These are phyloP conservation scores for Caracal caracal DNA, from an alignment of 2,113 vertebrate genomes.

Conservation along the genomic window DNA sequence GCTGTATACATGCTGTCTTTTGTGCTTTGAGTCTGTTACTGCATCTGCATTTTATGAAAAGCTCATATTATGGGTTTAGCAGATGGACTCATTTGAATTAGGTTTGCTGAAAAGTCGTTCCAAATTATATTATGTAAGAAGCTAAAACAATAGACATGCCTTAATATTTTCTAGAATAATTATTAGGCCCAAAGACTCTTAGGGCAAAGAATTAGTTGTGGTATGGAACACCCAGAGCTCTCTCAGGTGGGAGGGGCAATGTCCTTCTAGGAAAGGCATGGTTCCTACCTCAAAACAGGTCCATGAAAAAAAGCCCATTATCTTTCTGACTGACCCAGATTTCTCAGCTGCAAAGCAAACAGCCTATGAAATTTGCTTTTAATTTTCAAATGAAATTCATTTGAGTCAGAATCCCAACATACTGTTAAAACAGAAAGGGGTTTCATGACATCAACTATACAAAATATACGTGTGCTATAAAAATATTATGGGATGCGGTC, in stretches of 20 bases:
- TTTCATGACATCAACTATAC: not conserved
- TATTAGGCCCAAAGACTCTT: not conserved
- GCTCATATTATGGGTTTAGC: constrained; percentile 72
- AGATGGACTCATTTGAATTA: constrained; percentile 79
- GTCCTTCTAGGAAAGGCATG: not conserved
- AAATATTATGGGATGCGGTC: not conserved
- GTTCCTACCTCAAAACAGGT: not conserved
- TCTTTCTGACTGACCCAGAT: constrained; percentile 37
- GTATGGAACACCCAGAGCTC: not conserved
- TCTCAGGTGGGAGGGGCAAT: not conserved
- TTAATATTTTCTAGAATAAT: constrained; percentile 25
- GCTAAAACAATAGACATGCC: not conserved
- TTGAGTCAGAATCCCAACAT: not conserved
- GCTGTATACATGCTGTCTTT: constrained; percentile 75
- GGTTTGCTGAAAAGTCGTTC: constrained; percentile 48
- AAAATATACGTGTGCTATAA: not conserved
- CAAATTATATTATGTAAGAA: constrained; percentile 54
- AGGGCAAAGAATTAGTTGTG: not conserved
- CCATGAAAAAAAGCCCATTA: not conserved
- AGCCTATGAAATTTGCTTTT: constrained; percentile 37
- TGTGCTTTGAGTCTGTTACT: constrained; percentile 76
- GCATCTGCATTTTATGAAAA: constrained; percentile 80
- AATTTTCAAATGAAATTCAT: constrained; percentile 45
- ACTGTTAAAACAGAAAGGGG: not conserved
- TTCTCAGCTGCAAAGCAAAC: constrained; percentile 28